A percentile compares a stretch with the other conserved stretches of the same genome.
phyloP scores from a whole-genome alignment of 2,797 vertebrate species.

The Falco concolor region DNA sequence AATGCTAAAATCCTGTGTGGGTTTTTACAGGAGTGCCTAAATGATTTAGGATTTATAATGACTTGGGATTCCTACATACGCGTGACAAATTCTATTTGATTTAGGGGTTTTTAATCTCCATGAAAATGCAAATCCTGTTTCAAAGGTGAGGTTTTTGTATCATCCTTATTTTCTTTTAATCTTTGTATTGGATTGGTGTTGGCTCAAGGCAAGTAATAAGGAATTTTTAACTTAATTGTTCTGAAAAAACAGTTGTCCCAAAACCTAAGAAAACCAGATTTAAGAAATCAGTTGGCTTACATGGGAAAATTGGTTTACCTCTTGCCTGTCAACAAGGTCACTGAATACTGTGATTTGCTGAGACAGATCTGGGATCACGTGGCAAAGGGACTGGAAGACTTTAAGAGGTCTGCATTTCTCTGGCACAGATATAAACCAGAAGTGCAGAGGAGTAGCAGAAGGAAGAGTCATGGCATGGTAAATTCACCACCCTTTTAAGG shows the following conservation, averaged over 20 bases:
- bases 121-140: fast-evolving
- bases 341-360: not conserved
- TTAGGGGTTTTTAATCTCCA: not conserved
- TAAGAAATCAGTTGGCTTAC: not conserved
- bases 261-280: not conserved
- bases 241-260: not conserved
- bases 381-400: not conserved
- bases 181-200: not conserved
- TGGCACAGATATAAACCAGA: not conserved
- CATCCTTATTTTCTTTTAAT: not conserved
- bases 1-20: not conserved
- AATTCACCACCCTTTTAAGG: not conserved
- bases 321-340: not conserved
- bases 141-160: not conserved
- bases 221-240: not conserved
- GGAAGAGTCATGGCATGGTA: not conserved
- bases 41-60: not conserved
- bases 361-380: not conserved
- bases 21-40: not conserved
- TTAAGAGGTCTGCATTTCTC: not conserved
- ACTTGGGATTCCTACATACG: not conserved
- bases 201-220: not conserved
- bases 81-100: not conserved
- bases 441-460: not conserved
- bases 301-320: not conserved